Evolutionary conservation across 2,797 vertebrate genomes (phyloP).

Genomic region (Kryptolebias ocellatus): DNA sequence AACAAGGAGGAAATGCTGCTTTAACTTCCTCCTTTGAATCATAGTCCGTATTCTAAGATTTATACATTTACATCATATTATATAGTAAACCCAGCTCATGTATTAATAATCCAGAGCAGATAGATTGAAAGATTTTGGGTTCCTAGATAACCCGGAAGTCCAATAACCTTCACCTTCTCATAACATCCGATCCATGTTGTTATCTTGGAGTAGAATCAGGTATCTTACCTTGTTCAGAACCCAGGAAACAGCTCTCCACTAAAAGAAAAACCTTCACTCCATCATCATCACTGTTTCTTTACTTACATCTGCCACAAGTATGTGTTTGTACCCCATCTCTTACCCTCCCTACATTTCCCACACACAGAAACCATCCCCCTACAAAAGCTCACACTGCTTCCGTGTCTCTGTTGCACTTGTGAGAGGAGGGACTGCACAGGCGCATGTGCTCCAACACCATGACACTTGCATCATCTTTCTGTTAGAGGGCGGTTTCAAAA

Average conservation of each 20-base stretch:
- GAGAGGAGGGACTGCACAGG: conserved; percentile 49
- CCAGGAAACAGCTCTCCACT: conserved; percentile 1
- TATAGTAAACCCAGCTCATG: not conserved
- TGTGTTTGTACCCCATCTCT: conserved; percentile 13
- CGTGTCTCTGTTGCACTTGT: conserved; percentile 43
- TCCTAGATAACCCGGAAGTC: conserved; percentile 15
- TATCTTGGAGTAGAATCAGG: not conserved
- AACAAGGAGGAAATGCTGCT: not conserved
- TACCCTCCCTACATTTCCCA: conserved; percentile 5
- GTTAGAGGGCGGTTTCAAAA: conserved; percentile 51
- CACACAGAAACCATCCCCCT: not conserved
- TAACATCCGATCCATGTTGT: not conserved
- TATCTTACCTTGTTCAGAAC: conserved; percentile 67
- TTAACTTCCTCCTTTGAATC: conserved; percentile 1
- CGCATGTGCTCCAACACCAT: conserved; percentile 35
- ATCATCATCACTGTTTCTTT: conserved; percentile 32
- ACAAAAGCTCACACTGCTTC: conserved; percentile 40
- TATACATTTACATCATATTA: not conserved
- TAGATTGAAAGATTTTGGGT: not conserved
- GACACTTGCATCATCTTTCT: conserved; percentile 12
- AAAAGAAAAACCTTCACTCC: conserved; percentile 29
- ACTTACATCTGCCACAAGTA: conserved; percentile 45
- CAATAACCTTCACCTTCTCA: not conserved
- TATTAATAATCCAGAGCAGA: not conserved
- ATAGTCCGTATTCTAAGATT: not conserved